phyloP scores from a whole-genome alignment of 2,888 invertebrate genomes.

The Gryllus longicercus region DNA sequence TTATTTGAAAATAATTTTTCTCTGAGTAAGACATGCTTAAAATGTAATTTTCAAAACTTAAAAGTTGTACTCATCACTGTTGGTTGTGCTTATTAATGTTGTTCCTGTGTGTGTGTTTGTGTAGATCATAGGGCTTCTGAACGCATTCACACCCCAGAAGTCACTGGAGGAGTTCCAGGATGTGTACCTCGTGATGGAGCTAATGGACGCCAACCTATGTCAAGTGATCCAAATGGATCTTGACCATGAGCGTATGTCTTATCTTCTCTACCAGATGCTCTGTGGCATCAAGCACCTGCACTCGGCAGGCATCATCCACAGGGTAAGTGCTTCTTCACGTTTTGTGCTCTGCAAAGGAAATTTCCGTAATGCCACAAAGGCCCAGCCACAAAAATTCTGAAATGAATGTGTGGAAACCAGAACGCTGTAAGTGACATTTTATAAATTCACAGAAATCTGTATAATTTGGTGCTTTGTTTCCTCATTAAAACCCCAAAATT shows the following conservation, averaged over 20 bases:
- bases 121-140: constrained; percentile 96
- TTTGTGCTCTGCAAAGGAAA: background rate
- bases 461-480: too few species aligned
- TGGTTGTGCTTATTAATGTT: too few species aligned
- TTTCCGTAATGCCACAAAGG: too few species aligned
- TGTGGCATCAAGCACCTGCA: constrained; percentile 99
- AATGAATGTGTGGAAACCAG: too few species aligned
- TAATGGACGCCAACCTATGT: constrained; percentile 99
- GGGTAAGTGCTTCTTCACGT: constrained; percentile 59
- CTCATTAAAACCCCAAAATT: too few species aligned
- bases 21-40: too few species aligned
- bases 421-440: too few species aligned
- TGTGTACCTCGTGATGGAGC: constrained; percentile 98
- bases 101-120: constrained; percentile 36
- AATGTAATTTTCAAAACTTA: too few species aligned
- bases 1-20: too few species aligned
- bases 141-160: constrained; percentile 98
- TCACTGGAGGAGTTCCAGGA: constrained; percentile 98
- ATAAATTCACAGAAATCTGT: too few species aligned
- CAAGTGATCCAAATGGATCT: constrained; percentile 99
- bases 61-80: too few species aligned
- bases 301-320: constrained; percentile 97
- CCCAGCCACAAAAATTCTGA: too few species aligned
- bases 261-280: constrained; percentile 98
- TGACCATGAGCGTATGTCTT: constrained; percentile 99